Base-by-base conservation (phyloP, 2,797 vertebrate genomes). In the Adelosebastes latens region DNA sequence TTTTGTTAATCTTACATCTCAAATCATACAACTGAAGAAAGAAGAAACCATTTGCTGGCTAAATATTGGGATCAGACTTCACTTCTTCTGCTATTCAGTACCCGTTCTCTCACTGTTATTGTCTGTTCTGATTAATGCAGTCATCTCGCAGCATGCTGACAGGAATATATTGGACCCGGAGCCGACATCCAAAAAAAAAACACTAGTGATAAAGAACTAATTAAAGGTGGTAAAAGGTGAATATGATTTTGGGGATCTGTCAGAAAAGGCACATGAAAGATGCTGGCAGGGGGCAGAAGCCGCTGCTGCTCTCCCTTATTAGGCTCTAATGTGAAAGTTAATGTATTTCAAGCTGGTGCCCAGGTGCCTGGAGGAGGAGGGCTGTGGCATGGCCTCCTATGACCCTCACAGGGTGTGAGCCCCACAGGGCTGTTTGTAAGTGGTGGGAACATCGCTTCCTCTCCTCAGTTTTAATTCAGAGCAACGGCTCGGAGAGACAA, bases 231-330 rank as follows among this genome's bases (percentile, higher is more conserved):
- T 93, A 91, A 95, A 96, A 87, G 93, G 96, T 95, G 97, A 96
- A 95, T 97, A 97, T 94, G 96, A 96, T 96, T 96, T 95, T 95
- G 90, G 89, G 95, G 96, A 96, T 95, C 91, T 95, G 95, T 92
- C 94, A 95, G 95, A 98, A 97, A 99, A 96, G 96, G 93, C 93
- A 96, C 92, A 95, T 97, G 96, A 97, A 97, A 98, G 96, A 95
- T 95, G 92, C 87, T 92, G 88, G 94, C 94, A 92, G 94, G 93
- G 93, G 92, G 94, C 94, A 67, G 68, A 94, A 92, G 92, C 89
- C 91, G 87, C 93, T 63, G 90, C 93, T 94, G 91, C 94, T 96
- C 87, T 91, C 92, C 84, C 94, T 97, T 96, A 97, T 97, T 97
- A 97, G 90, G 74, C 78, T 91, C 91, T 97, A 96, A 98, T 97